phyloP scores from a whole-genome alignment of 2,113 vertebrate genomes.

The Oxyura jamaicensis region DNA sequence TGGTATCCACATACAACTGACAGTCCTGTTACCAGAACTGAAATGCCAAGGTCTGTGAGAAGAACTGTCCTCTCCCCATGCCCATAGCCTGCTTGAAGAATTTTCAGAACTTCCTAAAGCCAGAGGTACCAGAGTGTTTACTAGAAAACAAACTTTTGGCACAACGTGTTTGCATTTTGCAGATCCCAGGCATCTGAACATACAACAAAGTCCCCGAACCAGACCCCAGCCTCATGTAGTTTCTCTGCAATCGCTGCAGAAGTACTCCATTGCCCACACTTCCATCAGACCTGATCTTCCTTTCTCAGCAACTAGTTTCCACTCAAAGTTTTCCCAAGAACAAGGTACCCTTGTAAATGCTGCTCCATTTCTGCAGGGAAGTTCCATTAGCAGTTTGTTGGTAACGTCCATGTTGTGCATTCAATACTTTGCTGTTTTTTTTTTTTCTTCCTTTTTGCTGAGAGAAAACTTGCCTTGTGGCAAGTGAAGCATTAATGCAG shows the following conservation, averaged over 20 bases:
- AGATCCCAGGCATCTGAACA: neutral
- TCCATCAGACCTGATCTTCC: neutral
- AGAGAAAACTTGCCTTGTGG: neutral
- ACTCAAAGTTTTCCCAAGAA: neutral
- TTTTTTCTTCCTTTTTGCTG: neutral
- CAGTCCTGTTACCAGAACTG: neutral
- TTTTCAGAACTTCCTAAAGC: neutral
- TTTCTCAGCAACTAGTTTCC: neutral
- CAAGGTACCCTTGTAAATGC: neutral
- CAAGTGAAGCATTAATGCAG: conserved; percentile 12
- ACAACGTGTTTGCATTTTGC: neutral
- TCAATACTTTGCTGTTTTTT: neutral
- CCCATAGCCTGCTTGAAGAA: neutral
- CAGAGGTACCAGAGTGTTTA: neutral
- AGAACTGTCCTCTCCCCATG: neutral
- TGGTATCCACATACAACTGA: neutral
- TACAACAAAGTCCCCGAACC: neutral
- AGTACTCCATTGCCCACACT: neutral
- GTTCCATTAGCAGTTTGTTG: neutral
- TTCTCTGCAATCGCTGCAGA: neutral
- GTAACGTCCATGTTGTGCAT: neutral
- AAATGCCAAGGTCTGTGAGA: neutral
- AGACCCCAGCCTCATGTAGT: neutral
- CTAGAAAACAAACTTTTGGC: neutral
- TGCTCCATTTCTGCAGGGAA: neutral